phyloP scores from a whole-genome alignment of 2,113 vertebrate species.

The Guaruba guarouba region DNA sequence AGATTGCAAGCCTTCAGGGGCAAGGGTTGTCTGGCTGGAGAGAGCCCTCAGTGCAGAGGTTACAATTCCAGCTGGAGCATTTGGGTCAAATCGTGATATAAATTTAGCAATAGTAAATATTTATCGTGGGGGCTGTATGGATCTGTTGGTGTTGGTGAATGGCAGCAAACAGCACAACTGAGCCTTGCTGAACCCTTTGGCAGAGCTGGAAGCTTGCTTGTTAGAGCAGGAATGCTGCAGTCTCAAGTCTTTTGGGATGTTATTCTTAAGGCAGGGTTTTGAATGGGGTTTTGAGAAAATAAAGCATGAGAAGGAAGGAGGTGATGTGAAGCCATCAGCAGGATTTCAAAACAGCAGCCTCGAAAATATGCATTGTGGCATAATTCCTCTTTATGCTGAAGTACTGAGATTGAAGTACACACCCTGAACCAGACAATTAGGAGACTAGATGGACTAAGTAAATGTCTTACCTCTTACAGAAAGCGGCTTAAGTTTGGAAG shows the following conservation, averaged over 20 bases:
- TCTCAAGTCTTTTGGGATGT: not conserved
- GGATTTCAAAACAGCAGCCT: not conserved
- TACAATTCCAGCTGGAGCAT: constrained; percentile 4
- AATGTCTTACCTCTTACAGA: constrained; percentile 43
- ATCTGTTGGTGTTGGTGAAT: not conserved
- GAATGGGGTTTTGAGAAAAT: constrained; percentile 8
- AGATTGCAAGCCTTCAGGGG: not conserved
- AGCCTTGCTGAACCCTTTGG: not conserved
- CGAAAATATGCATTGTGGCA: not conserved
- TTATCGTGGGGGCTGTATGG: not conserved
- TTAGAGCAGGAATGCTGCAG: not conserved
- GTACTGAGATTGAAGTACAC: not conserved
- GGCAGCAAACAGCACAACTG: not conserved
- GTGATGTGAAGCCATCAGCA: not conserved
- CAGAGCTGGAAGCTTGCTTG: not conserved
- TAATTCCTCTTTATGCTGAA: not conserved
- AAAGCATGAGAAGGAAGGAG: not conserved
- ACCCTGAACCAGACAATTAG: constrained; percentile 32
- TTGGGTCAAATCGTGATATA: not conserved
- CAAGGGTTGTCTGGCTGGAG: constrained; percentile 39
- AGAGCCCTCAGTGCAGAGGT: not conserved
- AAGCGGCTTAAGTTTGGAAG: constrained; percentile 36
- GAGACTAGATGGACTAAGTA: constrained; percentile 29
- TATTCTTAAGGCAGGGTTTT: not conserved
- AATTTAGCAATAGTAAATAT: constrained; percentile 36